phyloP scores from a whole-genome alignment of 2,113 vertebrate genomes.

The Chaenocephalus aceratus region DNA sequence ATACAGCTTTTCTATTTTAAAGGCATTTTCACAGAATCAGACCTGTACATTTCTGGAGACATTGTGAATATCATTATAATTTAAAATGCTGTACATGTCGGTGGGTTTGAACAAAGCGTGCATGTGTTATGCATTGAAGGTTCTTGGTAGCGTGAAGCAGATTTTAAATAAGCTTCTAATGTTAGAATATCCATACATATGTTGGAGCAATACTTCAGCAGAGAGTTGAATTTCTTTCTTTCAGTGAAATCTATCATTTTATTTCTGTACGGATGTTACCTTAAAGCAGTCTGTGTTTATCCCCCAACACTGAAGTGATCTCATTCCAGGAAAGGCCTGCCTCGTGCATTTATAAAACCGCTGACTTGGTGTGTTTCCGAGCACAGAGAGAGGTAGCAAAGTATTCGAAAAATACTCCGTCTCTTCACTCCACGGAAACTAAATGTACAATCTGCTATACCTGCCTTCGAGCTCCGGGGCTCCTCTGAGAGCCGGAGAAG shows the following conservation, averaged over 20 bases:
- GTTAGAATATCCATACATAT: not conserved
- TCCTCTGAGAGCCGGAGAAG: constrained; percentile 3
- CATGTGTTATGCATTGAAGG: constrained; percentile 4
- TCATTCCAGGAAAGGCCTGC: constrained; percentile 47
- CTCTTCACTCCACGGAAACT: constrained; percentile 48
- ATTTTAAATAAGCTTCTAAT: too few species aligned
- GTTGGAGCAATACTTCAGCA: not conserved
- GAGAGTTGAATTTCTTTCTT: not conserved
- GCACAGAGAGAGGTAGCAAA: constrained; percentile 37
- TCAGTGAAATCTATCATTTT: constrained; percentile 7
- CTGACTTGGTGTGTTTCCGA: constrained; percentile 55
- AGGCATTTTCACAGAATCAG: constrained; percentile 12
- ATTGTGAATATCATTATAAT: constrained; percentile 20
- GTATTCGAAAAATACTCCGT: constrained; percentile 59
- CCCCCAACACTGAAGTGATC: constrained; percentile 14
- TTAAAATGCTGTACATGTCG: not conserved
- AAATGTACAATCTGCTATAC: constrained; percentile 56
- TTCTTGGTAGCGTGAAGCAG: not conserved
- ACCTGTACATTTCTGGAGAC: not conserved
- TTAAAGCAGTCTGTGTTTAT: constrained; percentile 37
- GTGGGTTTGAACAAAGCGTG: constrained; percentile 20
- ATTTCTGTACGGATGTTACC: not conserved
- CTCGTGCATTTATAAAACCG: constrained; percentile 42
- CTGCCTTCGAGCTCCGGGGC: constrained; percentile 33
- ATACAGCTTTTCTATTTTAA: not conserved